Evolutionary conservation across 2,888 invertebrate species (phyloP).

Genomic region (Carterocephalus palaemon): DNA sequence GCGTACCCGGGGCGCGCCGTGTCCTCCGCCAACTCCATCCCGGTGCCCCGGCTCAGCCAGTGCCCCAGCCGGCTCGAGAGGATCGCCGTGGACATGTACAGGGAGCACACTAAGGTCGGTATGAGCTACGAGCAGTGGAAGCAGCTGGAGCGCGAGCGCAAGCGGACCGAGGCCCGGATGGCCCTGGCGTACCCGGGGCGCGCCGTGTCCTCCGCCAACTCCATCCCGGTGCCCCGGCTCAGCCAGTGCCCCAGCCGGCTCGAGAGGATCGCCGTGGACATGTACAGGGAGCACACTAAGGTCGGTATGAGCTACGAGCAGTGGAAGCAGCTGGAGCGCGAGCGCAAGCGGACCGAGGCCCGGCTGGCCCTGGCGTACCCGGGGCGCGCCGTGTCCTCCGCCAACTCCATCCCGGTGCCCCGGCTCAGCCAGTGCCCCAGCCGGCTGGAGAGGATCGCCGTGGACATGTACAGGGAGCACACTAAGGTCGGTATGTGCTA

Average conservation of each 20-base stretch:
- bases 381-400: slow-evolving; percentile 87
- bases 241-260: slow-evolving; percentile 88
- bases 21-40: slow-evolving; percentile 85
- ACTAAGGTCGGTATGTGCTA: slow-evolving; percentile 75
- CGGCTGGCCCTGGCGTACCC: slow-evolving; percentile 87
- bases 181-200: slow-evolving; percentile 88
- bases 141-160: slow-evolving; percentile 87
- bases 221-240: slow-evolving; percentile 85
- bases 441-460: slow-evolving; percentile 86
- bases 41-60: slow-evolving; percentile 87
- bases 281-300: slow-evolving; percentile 87
- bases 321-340: slow-evolving; percentile 87
- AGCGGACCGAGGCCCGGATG: slow-evolving; percentile 87
- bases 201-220: slow-evolving; percentile 87
- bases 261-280: slow-evolving; percentile 88
- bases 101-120: slow-evolving; percentile 85
- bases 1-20: slow-evolving; percentile 89
- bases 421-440: slow-evolving; percentile 87
- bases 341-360: slow-evolving; percentile 88
- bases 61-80: slow-evolving; percentile 88
- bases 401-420: slow-evolving; percentile 87
- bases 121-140: slow-evolving; percentile 79
- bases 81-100: slow-evolving; percentile 87
- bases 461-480: slow-evolving; percentile 88
- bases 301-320: slow-evolving; percentile 64